Evolutionary conservation across 2,797 vertebrate species (phyloP).

Genomic region (Sternotherus odoratus): DNA sequence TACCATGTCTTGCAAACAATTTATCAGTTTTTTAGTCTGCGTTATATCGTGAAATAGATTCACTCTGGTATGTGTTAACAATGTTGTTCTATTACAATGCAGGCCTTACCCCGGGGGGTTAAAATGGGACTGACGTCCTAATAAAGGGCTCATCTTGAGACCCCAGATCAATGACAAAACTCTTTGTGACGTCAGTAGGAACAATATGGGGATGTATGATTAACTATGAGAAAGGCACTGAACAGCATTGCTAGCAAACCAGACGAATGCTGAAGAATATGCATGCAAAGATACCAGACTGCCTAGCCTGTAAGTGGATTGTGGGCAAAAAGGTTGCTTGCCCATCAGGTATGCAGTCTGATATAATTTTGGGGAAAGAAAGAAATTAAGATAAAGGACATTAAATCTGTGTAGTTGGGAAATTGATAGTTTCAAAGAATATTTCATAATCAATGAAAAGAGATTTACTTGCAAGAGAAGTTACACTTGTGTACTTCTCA

Average conservation of each 20-base stretch:
- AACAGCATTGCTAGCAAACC: neutral
- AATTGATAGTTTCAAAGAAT: neutral
- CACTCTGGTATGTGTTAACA: neutral
- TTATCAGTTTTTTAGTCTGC: neutral
- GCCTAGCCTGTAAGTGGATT: neutral
- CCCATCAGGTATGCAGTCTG: neutral
- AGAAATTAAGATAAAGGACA: neutral
- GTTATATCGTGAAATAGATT: neutral
- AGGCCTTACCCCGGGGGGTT: fast-evolving
- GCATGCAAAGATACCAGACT: fast-evolving
- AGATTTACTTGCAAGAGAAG: neutral
- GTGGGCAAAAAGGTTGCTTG: neutral
- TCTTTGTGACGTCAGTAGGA: neutral
- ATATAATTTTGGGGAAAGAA: neutral
- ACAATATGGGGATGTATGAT: neutral
- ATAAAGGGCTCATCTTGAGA: neutral
- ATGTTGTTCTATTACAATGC: neutral
- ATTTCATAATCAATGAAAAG: neutral
- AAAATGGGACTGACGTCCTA: neutral
- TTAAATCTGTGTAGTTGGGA: neutral
- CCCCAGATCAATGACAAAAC: fast-evolving
- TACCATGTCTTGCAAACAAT: neutral
- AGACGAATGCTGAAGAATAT: neutral
- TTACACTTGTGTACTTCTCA: neutral
- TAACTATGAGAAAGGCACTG: neutral